Evolutionary conservation across 2,888 invertebrate species (phyloP).

Genomic region (Dasysyrphus tricinctus): DNA sequence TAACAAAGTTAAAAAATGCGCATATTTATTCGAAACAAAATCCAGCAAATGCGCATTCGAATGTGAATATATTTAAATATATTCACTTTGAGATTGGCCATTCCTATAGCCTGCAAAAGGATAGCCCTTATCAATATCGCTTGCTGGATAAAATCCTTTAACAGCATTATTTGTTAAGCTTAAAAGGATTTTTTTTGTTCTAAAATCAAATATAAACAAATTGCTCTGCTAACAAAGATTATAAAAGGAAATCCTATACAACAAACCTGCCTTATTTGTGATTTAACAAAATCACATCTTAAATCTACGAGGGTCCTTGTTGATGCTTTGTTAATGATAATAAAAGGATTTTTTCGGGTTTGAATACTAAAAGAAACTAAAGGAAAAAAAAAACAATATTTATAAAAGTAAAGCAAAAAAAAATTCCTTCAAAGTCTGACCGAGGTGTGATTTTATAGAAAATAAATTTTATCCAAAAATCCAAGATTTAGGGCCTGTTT

Average conservation of each 20-base stretch:
- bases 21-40: background rate
- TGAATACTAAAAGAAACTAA: background rate
- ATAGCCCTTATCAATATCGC: constrained; percentile 26
- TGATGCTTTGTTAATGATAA: constrained; percentile 2
- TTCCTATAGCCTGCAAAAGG: background rate
- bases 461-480: background rate
- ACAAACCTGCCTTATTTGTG: constrained; percentile 8
- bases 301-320: constrained; percentile 3
- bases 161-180: constrained; percentile 35
- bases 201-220: constrained; percentile 28
- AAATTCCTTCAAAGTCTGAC: background rate
- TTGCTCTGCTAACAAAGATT: constrained; percentile 2
- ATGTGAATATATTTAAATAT: constrained; percentile 1
- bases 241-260: background rate
- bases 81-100: constrained; percentile 4
- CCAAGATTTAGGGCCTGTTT: too few relatives aligned
- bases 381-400: constrained; percentile 1
- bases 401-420: background rate
- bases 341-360: too few relatives aligned
- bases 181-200: constrained; percentile 4
- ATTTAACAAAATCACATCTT: constrained; percentile 20
- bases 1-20: constrained; percentile 23
- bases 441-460: constrained; percentile 19
- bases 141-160: constrained; percentile 38
- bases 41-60: background rate